Conservation (phyloP, 2,888 invertebrate genomes). For the Pristionchus japonicus region DNA sequence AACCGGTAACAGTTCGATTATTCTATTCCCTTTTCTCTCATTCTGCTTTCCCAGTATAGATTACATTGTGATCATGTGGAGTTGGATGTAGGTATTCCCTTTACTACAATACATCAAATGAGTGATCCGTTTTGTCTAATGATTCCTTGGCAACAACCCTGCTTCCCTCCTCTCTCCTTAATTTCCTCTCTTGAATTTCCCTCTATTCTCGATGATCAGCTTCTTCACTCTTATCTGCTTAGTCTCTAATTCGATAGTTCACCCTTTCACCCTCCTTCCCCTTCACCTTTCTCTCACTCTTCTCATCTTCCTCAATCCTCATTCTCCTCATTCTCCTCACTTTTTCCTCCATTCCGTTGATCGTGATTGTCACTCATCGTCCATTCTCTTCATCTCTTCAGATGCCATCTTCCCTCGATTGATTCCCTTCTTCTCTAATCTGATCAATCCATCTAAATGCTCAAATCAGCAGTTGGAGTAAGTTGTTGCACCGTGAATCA, state of each 20-base stretch:
- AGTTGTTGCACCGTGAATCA: background rate
- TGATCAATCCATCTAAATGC: background rate
- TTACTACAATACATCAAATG: too few species aligned
- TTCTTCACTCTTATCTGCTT: background rate
- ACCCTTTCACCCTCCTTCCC: background rate
- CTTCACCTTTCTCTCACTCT: background rate
- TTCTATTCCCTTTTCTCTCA: background rate
- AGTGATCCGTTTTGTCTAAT: background rate
- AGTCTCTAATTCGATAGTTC: constrained; percentile 5
- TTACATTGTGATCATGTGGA: background rate
- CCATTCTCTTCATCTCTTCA: constrained; percentile 3
- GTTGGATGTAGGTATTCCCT: too few species aligned
- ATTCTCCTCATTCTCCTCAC: background rate
- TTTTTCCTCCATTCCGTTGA: background rate
- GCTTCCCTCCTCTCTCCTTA: background rate
- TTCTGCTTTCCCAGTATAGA: background rate
- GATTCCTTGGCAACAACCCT: background rate
- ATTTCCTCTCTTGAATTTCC: background rate
- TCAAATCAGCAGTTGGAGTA: background rate
- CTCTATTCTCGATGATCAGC: background rate
- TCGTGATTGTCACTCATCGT: background rate
- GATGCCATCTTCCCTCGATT: background rate
- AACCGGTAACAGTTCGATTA: constrained; percentile 12
- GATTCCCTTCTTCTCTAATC: background rate
- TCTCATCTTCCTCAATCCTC: background rate